Base-by-base conservation (phyloP, 2,888 invertebrate genomes). In the Griposia aprilina region DNA sequence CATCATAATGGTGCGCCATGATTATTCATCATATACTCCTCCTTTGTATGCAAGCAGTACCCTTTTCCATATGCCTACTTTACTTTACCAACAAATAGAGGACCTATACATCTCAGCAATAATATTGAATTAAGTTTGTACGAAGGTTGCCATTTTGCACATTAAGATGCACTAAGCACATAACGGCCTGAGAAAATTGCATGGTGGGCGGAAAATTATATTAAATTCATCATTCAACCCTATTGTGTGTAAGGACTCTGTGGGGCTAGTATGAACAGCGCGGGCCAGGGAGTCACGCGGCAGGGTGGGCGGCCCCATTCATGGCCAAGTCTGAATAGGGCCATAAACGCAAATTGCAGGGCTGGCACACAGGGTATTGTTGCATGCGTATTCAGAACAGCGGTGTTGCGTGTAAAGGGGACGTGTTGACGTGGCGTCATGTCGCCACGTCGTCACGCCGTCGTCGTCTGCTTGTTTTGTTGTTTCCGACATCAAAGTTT, bases 341-440 rank as follows among this genome's bases (percentile, higher is more conserved):
- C 90, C 88, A 92, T 92, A 90, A 91, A 93, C 80, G 90, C 91
- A 92, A 94, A 93, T 93, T 92, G 92, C 90, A 92, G 88, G 91
- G 90, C 87, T 91, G 90, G 88, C 89, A 77, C 87, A 83, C 80
- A 76, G 83, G 76, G 83, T 66, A 87, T 86, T 88, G 82, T 87
- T 79, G 78, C 81, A 80, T 72, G 63, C 81, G 80, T 81, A 85
- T 85, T 85, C 76, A 85, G 76, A 77, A 63, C 79, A 79, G 78
- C 66, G 50, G 72, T 74, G 81, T 80, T 82, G 78, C 78, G 81
- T 87, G 82, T 81, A 82, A 74, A 78, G 70, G 74, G 73, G 77
- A 82, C 78, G 77, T 78, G 82, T 80, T 74, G 81, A 74, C 77
- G 81, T 36, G 63, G 57, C 70, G 85, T 76, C 76, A 63, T 69